Evolutionary conservation across 1,140 invertebrate species (phyloP).

Genomic region (Aradophagus sp.): DNA sequence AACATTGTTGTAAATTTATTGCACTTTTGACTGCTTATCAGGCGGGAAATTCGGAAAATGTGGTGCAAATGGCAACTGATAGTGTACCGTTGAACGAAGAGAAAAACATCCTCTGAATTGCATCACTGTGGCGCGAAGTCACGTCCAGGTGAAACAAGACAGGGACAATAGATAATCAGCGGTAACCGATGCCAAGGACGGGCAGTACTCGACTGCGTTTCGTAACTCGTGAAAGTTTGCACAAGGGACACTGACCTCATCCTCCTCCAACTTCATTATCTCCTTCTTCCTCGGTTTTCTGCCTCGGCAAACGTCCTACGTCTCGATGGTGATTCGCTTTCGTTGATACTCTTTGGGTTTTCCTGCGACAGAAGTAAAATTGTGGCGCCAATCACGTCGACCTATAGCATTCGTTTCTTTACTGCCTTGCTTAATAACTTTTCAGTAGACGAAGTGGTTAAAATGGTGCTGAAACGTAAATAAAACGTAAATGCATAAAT

Average conservation of each 20-base stretch:
- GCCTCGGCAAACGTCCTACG: conserved; percentile 47
- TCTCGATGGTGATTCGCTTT: conserved; percentile 41
- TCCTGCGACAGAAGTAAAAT: conserved; percentile 46
- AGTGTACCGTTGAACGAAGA: background rate
- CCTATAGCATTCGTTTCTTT: conserved; percentile 35
- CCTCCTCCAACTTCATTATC: conserved; percentile 60
- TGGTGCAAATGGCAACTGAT: too few relatives aligned
- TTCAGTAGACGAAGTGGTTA: too few relatives aligned
- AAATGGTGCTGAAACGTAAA: too few relatives aligned
- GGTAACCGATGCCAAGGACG: conserved; percentile 74
- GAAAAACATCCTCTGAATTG: conserved; percentile 24
- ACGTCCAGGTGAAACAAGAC: conserved; percentile 60
- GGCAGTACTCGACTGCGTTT: conserved; percentile 71
- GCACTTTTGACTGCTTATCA: too few relatives aligned
- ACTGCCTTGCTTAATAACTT: too few relatives aligned
- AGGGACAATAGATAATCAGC: conserved; percentile 73
- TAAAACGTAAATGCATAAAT: too few relatives aligned
- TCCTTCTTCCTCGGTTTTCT: conserved; percentile 48
- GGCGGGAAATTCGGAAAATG: too few relatives aligned
- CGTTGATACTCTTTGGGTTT: conserved; percentile 37
- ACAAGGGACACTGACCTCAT: conserved; percentile 74
- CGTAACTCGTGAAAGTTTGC: conserved; percentile 76
- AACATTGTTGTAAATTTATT: too few relatives aligned
- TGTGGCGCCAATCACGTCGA: conserved; percentile 15
- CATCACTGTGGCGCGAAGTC: conserved; percentile 26